A percentile compares a stretch with the other conserved stretches of the same genome.
phyloP scores from a whole-genome alignment of 2,113 vertebrate genomes.

The Opisthocomus hoazin region DNA sequence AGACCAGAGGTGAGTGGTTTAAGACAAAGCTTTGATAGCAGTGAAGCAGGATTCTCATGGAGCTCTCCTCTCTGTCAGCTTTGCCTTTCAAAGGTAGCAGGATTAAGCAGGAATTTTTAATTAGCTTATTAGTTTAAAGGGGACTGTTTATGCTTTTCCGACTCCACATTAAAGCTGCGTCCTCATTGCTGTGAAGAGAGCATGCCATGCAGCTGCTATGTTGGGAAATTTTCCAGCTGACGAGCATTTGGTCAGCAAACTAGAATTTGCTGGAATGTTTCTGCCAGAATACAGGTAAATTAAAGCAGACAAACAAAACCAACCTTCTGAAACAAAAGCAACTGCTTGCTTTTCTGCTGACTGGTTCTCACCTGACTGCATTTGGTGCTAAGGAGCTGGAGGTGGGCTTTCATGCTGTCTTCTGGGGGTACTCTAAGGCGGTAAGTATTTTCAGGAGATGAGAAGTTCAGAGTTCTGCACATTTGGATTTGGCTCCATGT shows the following conservation, averaged over 20 bases:
- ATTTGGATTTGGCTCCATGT: background rate
- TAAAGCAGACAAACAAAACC: background rate
- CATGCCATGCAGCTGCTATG: conserved; percentile 33
- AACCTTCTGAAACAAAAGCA: background rate
- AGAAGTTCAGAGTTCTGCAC: background rate
- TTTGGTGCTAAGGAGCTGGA: background rate
- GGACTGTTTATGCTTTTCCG: background rate
- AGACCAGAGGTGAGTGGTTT: conserved; percentile 82
- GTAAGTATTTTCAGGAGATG: background rate
- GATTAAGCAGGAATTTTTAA: background rate
- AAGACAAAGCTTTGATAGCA: background rate
- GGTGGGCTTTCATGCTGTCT: background rate
- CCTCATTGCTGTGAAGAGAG: background rate
- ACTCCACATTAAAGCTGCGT: background rate
- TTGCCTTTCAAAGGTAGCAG: background rate
- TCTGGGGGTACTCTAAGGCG: background rate
- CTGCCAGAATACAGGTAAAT: conserved; percentile 40
- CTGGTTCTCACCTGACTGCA: background rate
- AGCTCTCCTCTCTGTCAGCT: background rate
- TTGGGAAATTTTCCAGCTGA: conserved; percentile 53
- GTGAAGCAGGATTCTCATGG: background rate
- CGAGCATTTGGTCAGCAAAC: conserved; percentile 26
- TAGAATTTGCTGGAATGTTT: conserved; percentile 51
- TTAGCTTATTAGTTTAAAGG: background rate
- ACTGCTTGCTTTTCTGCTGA: background rate